Base-by-base conservation (phyloP, 2,888 invertebrate species). In the Troides helena region DNA sequence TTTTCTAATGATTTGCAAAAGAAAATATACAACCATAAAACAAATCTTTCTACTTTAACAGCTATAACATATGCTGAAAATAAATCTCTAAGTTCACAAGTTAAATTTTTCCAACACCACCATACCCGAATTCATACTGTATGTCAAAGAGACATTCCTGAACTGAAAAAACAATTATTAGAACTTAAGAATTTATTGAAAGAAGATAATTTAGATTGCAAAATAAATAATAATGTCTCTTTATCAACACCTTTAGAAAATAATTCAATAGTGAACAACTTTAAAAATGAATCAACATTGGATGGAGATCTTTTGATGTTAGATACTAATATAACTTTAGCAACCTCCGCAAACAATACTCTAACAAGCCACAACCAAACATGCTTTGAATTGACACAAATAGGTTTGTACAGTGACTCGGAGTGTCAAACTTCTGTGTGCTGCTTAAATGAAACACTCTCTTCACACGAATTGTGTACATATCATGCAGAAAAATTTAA, bases 31-130 rank as follows among this genome's bases (percentile, higher is more conserved):
- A 89, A 83, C 73, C 92, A 92, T 74, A 87, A 81, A 81, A 90
- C 90, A 2, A 87, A 87, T 76, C 73, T 92, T 7, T 88, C 88
- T 4, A 92, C 90, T 46, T 80, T 92, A 73, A 89, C 89, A 50
- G 91, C 92, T 46, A 92, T 90, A 25, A 88, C 90, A 1, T 88
- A 85, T 67, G 88, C 92, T 1, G 92, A 92, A 81, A 92, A 91
- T 72, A 88, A 84, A 74, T 85, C 84, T 18, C 81, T 92, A 2
- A 83, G 86, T 74, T 89, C 88, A 0, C 88, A 90, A 75, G 83
- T 90, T 2, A 90, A 86, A 77, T 87, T 82, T 57, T 77, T 91
- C 60, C 87, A 90, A 77, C 89, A 92, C 73, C 85, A 89, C 71
- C 87, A 90, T 62, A 87, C 78, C 62, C 80, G 90, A 25, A 86